phyloP scores from a whole-genome alignment of 2,113 vertebrate genomes.

The Podarcis cretensis region DNA sequence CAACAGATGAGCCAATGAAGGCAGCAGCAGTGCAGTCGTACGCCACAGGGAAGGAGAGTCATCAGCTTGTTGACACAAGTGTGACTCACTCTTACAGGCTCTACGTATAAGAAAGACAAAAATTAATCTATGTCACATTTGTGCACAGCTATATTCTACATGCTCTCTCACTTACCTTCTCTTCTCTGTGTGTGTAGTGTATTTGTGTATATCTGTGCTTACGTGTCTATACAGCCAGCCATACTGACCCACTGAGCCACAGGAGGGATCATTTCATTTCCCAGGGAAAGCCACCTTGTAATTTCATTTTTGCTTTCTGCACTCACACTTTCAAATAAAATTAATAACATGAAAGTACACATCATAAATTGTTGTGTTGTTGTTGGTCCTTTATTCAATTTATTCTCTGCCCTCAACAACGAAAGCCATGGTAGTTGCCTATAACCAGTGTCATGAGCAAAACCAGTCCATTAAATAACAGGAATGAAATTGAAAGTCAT shows the following conservation, averaged over 20 bases:
- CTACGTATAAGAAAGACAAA: neutral
- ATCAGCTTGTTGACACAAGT: conserved; percentile 9
- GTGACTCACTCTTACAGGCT: neutral
- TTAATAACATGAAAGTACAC: neutral
- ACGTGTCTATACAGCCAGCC: no score
- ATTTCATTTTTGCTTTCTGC: neutral
- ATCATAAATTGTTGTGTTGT: neutral
- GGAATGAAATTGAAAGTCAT: neutral
- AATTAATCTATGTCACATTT: conserved; percentile 2
- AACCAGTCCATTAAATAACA: neutral
- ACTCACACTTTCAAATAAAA: neutral
- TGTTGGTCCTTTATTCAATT: neutral
- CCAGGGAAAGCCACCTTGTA: neutral
- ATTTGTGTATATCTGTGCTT: no score
- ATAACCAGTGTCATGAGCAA: neutral
- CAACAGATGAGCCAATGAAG: neutral
- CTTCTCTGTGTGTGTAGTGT: neutral
- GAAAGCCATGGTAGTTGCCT: neutral
- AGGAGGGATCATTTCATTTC: neutral
- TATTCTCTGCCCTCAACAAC: neutral
- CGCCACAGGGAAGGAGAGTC: neutral
- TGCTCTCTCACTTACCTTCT: no score
- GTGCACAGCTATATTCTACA: neutral
- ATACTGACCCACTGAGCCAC: no score
- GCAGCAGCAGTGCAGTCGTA: neutral